Percentiles rank a stretch among this genome's conserved stretches.
Conservation (phyloP, 2,888 invertebrate species). For the Cosmia pyralina region DNA sequence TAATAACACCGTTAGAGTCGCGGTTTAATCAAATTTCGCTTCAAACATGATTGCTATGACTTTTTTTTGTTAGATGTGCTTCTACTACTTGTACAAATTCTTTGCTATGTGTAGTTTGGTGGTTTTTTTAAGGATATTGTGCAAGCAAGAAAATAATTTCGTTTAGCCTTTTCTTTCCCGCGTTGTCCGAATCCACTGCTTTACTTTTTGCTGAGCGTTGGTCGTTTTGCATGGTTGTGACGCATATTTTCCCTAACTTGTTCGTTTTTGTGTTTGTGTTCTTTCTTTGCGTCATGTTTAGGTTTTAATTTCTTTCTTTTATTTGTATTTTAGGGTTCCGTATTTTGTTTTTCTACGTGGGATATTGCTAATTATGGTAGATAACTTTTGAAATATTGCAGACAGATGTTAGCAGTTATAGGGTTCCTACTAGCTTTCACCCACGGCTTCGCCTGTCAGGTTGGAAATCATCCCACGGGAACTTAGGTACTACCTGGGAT, state of each 20-base stretch:
- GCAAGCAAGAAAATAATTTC: background rate
- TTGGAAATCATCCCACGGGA: no score
- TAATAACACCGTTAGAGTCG: no score
- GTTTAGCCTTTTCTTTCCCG: background rate
- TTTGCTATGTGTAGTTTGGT: background rate
- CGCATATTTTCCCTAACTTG: no score
- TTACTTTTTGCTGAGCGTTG: background rate
- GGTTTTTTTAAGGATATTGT: background rate
- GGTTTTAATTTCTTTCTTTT: no score
- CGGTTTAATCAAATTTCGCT: constrained; percentile 59
- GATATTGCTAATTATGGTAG: background rate
- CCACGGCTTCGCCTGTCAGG: no score
- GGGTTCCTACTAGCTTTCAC: no score
- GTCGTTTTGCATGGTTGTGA: no score
- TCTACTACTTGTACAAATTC: background rate
- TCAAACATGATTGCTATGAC: constrained; percentile 49
- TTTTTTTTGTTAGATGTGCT: constrained; percentile 23
- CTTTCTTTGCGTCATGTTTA: no score
- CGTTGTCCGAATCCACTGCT: background rate
- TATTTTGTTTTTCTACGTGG: background rate
- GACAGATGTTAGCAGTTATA: no score
- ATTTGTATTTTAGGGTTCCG: no score
- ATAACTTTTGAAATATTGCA: background rate
- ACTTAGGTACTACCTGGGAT: no score
- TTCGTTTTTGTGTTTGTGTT: no score